Evolutionary conservation across 2,797 vertebrate genomes (phyloP), one percentile per base, ranked within the genome.

Genomic region (Macroramphosus scolopax): DNA sequence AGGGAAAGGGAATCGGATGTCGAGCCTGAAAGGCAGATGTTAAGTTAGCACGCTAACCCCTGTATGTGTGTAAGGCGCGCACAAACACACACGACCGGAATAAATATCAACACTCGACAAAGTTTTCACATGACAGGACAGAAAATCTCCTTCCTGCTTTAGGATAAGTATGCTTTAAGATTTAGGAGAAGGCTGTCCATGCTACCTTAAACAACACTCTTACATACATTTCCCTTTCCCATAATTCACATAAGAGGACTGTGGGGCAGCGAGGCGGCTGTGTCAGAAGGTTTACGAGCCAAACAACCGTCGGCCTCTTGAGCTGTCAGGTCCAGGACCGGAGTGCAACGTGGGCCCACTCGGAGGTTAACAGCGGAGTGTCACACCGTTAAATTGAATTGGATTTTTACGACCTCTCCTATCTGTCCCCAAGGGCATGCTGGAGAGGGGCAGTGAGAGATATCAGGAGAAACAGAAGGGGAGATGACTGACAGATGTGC

Each of bases 301-400:
- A 63, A 69, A 82, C 73, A 76, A 64, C 67, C 49, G 31, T 38
- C 44, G 14, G 71, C 67, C 71, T 81, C 74, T 72, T 4, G 18
- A 76, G 71, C 67, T 61, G 75, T 71, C 78, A 51, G 30, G 25
- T 63, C 51, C 35, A 3, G n/a, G 55, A 74, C 46, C 35, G 18
- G 13, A 8, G 52, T 29, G 43, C 59, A 44, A 47, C 45, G 17
- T 17, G 5, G 8, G 61, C 40, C 59, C 61, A 54, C 75, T 62
- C 63, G 26, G 56, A 80, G 81, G 79, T 85, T 82, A 83, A 80
- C 75, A 26, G 67, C 49, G 48, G 43, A 41, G 69, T 75, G 72
- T 74, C 73, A 72, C 68, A 39, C 55, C 61, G 17, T 83, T 81
- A 78, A 81, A 81, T 78, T 68, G 68, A 76, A 84, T 75, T 61